Base-by-base conservation (phyloP, 1,140 invertebrate genomes). In the Ceratina australensis region DNA sequence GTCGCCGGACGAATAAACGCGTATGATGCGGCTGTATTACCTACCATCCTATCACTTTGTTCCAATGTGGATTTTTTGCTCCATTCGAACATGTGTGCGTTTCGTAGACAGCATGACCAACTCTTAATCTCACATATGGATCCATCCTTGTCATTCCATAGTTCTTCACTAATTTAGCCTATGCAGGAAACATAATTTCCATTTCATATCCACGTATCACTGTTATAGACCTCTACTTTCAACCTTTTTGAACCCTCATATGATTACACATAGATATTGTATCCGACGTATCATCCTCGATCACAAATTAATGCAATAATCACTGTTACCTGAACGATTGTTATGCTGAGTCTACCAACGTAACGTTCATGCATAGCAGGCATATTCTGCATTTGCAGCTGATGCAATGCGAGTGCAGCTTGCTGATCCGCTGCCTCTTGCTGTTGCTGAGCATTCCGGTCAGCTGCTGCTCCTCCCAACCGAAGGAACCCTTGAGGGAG, bases 131-230 rank as follows among this genome's bases (percentile, higher is more conserved):
- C n/a, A 97, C 97, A 91, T 99, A 99, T 0, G 98, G 98, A 93
- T 99, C 98, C 98, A 99, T 99, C 79, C 97, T 94, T 3, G 97
- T 97, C 81, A 99, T 93, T 50, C 98, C 98, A 95, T 99, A 99
- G 92, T 99, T 99, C 93, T 99, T 99, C 2, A 96, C 95, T 68
- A 99, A 93, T 92, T 97, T 98, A 12, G 98, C 96, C 94, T 96
- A 20, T 18, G 77, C 33, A 42, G 78, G 24, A 72, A 82, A 78
- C 59, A 59, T 47, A 22, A 33, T 75, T 28, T 75, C 81, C n/a
- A n/a, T n/a, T 60, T n/a, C 71, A 79, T 52, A n/a, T 26, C 42
- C 26, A 33, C 50, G 56, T 22, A 52, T 56, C 47, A 68, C 69
- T 5, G 54, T 74, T 5, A 72, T 61, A 54, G 10, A 33, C 10